A percentile compares a stretch with the other conserved stretches of the same genome.
These are phyloP conservation scores for Intellagama lesueurii DNA, from an alignment of 2,797 vertebrate species.

Conservation along the genomic window DNA sequence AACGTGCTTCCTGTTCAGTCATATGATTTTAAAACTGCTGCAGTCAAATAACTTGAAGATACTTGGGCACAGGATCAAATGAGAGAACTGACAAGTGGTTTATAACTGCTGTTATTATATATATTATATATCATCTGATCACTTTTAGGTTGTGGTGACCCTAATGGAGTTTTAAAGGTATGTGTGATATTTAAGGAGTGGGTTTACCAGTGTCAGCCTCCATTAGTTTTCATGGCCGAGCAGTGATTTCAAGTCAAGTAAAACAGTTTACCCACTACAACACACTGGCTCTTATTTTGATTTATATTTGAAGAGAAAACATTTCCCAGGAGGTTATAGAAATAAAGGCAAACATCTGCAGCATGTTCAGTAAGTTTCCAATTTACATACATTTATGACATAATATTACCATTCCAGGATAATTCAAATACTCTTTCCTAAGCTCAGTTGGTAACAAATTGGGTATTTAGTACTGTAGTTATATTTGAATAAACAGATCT, in stretches of 20 bases:
- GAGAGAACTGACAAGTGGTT: not conserved
- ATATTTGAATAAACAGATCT: not conserved
- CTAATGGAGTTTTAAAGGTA: too few relatives aligned
- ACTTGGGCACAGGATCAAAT: constrained; percentile 4
- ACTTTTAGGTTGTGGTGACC: too few relatives aligned
- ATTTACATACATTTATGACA: not conserved
- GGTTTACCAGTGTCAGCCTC: too few relatives aligned
- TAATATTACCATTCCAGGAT: not conserved
- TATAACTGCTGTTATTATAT: not conserved
- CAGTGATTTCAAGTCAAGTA: too few relatives aligned
- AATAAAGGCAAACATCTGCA: not conserved
- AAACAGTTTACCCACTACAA: too few relatives aligned
- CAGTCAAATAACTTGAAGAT: constrained; percentile 38
- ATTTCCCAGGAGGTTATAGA: not conserved
- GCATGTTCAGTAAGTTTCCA: not conserved
- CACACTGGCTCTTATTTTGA: too few relatives aligned
- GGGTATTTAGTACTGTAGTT: not conserved
- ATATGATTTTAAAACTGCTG: constrained; percentile 47
- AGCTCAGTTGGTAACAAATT: not conserved
- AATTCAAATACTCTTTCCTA: not conserved
- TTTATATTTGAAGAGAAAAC: not conserved
- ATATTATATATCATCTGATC: too few relatives aligned
- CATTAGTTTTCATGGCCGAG: too few relatives aligned
- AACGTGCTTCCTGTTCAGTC: constrained; percentile 76
- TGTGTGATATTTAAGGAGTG: too few relatives aligned